phyloP scores from a whole-genome alignment of 2,113 vertebrate genomes.

The Saccopteryx bilineata region DNA sequence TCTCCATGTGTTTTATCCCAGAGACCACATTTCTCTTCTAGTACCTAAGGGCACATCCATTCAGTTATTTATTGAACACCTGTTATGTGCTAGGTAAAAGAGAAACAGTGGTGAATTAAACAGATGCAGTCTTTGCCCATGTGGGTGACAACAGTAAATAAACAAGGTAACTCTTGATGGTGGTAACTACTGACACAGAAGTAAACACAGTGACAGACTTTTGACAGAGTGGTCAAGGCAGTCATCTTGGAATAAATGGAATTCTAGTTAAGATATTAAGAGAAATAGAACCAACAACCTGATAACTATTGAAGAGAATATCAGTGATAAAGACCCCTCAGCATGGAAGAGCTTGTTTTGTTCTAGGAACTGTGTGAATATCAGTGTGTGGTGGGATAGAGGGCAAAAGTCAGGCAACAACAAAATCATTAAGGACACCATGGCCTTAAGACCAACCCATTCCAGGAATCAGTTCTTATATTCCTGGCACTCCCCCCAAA shows the following conservation, averaged over 20 bases:
- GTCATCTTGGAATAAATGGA: not conserved
- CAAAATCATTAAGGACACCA: not conserved
- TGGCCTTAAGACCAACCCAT: not conserved
- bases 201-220: not conserved
- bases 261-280: not conserved
- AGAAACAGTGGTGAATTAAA: not conserved
- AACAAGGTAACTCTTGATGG: not conserved
- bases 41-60: slow-evolving; percentile 85
- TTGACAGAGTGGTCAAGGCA: not conserved
- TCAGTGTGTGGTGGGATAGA: not conserved
- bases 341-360: not conserved
- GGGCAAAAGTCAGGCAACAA: not conserved
- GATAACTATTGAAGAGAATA: not conserved
- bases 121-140: not conserved
- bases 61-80: not conserved
- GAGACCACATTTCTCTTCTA: slow-evolving; percentile 92
- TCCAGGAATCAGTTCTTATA: not conserved
- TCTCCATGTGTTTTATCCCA: slow-evolving; percentile 92
- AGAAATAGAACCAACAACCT: not conserved
- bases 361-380: not conserved
- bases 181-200: not conserved
- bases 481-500: not conserved
- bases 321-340: not conserved
- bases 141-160: not conserved
- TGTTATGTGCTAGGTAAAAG: not conserved